phyloP scores from a whole-genome alignment of 2,888 invertebrate genomes.

The Enchytraeus crypticus region DNA sequence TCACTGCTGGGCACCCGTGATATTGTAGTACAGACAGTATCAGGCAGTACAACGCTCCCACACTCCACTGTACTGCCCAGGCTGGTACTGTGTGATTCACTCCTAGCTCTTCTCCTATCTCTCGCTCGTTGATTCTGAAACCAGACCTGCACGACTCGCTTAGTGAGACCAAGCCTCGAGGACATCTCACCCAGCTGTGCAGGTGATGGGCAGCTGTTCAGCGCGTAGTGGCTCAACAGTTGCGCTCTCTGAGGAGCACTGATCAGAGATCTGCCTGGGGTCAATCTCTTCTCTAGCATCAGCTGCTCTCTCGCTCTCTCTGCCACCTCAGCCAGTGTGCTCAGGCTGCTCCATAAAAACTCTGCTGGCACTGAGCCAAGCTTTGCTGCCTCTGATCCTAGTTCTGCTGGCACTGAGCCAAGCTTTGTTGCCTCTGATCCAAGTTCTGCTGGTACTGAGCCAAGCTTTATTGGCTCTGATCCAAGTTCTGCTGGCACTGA shows the following conservation, averaged over 20 bases:
- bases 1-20: too few species aligned
- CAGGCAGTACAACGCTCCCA: too few species aligned
- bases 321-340: not conserved
- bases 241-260: constrained; percentile 84
- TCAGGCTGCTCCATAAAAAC: too few species aligned
- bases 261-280: constrained; percentile 78
- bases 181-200: constrained; percentile 83
- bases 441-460: too few species aligned
- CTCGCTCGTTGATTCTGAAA: constrained; percentile 78
- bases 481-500: too few species aligned
- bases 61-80: too few species aligned
- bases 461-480: too few species aligned
- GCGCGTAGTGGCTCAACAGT: constrained; percentile 76
- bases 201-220: constrained; percentile 84
- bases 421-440: too few species aligned
- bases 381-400: too few species aligned
- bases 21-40: too few species aligned
- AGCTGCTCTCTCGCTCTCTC: not conserved
- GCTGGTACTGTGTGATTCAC: constrained; percentile 26
- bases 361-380: too few species aligned
- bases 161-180: constrained; percentile 80
- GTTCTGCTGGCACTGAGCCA: too few species aligned
- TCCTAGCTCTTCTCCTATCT: constrained; percentile 56
- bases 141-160: constrained; percentile 75
- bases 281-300: not conserved